Percentiles rank a stretch among this genome's conserved stretches.
These are phyloP conservation scores for Imbricaverruca yamaguchii DNA, from an alignment of 2,888 invertebrate species.

Conservation along the genomic window DNA sequence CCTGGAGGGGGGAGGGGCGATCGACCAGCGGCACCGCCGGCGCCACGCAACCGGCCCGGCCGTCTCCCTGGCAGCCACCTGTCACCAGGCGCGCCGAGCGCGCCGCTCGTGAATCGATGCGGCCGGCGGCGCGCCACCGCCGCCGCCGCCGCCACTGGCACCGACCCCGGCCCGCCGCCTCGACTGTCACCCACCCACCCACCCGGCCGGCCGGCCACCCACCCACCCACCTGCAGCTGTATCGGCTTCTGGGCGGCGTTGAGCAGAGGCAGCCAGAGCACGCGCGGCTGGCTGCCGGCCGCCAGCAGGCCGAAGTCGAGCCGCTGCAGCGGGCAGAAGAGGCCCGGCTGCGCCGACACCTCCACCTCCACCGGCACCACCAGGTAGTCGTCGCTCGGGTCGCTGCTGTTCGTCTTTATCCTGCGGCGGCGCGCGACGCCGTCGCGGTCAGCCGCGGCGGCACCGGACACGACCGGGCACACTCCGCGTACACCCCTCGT, in stretches of 20 bases:
- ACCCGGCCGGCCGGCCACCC: too few species aligned
- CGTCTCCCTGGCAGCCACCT: not conserved
- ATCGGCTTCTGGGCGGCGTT: constrained; percentile 61
- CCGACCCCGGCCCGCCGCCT: too few species aligned
- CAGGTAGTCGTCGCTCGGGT: constrained; percentile 50
- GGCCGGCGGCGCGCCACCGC: too few species aligned
- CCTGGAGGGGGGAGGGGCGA: too few species aligned
- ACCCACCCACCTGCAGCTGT: constrained; percentile 51
- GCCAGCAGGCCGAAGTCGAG: constrained; percentile 76
- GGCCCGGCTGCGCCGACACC: constrained; percentile 59
- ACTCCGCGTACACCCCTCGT: too few species aligned
- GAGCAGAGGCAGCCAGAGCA: constrained; percentile 55
- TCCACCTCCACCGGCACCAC: constrained; percentile 79
- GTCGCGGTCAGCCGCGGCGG: not conserved
- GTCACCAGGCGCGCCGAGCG: not conserved
- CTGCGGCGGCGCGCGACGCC: constrained; percentile 39
- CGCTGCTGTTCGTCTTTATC: constrained; percentile 60
- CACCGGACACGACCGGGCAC: not conserved
- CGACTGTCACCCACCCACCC: too few species aligned
- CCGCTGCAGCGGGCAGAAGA: constrained; percentile 67
- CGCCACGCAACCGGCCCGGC: not conserved
- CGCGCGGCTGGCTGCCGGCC: constrained; percentile 58
- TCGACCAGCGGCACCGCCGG: not conserved
- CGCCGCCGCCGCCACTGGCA: too few species aligned
- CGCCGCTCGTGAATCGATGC: too few species aligned